phyloP scores from a whole-genome alignment of 2,797 vertebrate species.

The Poliocrania exsul region DNA sequence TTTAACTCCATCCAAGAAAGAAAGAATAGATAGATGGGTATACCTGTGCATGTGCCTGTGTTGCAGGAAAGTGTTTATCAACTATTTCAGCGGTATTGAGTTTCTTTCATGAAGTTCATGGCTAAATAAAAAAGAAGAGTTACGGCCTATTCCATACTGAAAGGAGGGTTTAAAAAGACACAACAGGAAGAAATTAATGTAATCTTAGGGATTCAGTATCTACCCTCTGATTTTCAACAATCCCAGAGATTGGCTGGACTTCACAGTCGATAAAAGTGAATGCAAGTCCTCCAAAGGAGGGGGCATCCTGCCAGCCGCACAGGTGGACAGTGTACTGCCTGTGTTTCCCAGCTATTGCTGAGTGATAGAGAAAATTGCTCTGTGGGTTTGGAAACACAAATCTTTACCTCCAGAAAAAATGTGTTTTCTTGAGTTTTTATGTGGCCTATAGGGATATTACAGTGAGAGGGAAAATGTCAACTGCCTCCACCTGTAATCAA shows the following conservation, averaged over 20 bases:
- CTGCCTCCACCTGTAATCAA: background rate
- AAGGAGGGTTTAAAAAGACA: background rate
- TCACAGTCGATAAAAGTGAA: background rate
- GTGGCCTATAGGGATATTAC: background rate
- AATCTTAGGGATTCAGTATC: background rate
- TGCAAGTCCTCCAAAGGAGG: fast-evolving
- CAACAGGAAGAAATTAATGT: background rate
- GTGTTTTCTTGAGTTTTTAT: background rate
- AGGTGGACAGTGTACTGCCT: fast-evolving
- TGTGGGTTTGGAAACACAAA: background rate
- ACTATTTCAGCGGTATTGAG: background rate
- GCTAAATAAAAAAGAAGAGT: background rate
- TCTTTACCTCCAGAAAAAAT: background rate
- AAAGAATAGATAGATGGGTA: background rate
- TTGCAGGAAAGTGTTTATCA: background rate
- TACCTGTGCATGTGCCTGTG: background rate
- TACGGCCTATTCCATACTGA: background rate
- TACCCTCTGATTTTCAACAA: background rate
- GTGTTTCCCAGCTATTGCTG: background rate
- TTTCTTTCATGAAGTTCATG: background rate
- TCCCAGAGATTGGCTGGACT: background rate
- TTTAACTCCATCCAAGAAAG: background rate
- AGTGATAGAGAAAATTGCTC: background rate
- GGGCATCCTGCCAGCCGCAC: fast-evolving
- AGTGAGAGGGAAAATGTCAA: background rate